Evolutionary conservation across 2,113 vertebrate genomes (phyloP).

Genomic region (Nanorana parkeri): DNA sequence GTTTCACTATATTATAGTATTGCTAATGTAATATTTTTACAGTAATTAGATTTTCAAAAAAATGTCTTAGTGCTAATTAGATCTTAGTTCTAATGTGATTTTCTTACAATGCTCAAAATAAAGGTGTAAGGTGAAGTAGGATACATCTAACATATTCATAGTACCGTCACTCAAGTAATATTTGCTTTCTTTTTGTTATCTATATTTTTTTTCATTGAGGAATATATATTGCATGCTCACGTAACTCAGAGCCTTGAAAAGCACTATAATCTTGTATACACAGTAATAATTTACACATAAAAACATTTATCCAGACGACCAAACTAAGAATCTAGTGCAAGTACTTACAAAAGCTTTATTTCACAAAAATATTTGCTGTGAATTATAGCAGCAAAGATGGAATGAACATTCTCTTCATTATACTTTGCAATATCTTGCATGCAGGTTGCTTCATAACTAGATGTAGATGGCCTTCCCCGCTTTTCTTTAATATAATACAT

Average conservation of each 20-base stretch:
- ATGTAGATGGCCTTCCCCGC: no score
- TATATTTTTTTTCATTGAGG: neutral
- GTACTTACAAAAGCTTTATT: no score
- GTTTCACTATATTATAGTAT: constrained; percentile 66
- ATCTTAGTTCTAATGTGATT: constrained; percentile 72
- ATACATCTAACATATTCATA: constrained; percentile 57
- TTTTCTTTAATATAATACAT: no score
- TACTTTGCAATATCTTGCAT: no score
- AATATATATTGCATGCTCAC: constrained; percentile 4
- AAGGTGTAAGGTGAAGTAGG: constrained; percentile 68
- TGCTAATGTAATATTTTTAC: constrained; percentile 60
- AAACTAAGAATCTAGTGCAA: no score
- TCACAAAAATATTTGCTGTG: no score
- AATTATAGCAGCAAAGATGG: no score
- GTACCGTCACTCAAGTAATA: constrained; percentile 56
- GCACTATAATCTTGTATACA: constrained; percentile 8
- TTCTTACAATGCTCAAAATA: constrained; percentile 71
- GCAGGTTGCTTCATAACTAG: no score
- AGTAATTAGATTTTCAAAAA: constrained; percentile 68
- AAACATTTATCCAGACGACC: neutral
- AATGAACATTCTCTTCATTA: no score
- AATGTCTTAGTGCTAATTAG: constrained; percentile 71
- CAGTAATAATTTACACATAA: constrained; percentile 25
- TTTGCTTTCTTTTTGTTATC: constrained; percentile 37
- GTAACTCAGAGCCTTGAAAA: constrained; percentile 11